Evolutionary conservation across 35 echinoderm and acorn worm species (phyloP).

Genomic region (Anneissia japonica): DNA sequence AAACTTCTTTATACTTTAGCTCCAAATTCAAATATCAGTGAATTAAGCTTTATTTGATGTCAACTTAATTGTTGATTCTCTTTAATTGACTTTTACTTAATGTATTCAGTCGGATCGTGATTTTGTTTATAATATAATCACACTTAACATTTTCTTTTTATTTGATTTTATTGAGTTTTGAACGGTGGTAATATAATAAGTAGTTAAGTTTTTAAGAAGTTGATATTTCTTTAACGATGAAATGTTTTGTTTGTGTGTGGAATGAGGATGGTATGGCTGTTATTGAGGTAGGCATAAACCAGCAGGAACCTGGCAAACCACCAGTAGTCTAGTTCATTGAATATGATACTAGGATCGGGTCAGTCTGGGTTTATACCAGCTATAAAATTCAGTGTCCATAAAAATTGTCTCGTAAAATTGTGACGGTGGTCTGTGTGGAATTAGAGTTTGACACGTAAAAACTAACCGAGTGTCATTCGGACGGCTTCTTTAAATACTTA

Average conservation of each 20-base stretch:
- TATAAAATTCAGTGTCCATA: neutral
- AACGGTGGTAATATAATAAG: neutral
- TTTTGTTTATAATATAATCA: neutral
- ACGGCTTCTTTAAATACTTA: neutral
- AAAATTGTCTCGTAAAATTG: neutral
- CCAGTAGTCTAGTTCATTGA: neutral
- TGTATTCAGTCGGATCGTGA: neutral
- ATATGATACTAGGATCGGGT: neutral
- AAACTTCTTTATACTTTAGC: neutral
- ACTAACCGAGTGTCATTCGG: neutral
- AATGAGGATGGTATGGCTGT: neutral
- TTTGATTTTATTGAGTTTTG: neutral
- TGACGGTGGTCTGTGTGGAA: neutral
- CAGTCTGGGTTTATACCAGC: neutral
- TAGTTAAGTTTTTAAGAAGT: neutral
- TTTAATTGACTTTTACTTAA: neutral
- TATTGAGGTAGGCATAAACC: too few species aligned
- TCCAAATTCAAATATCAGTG: neutral
- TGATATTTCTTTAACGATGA: neutral
- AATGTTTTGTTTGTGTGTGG: neutral
- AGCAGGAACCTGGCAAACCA: neutral
- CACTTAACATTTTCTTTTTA: neutral
- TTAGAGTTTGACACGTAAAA: neutral
- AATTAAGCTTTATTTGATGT: neutral
- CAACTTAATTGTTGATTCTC: neutral